Conservation (phyloP, 1,140 invertebrate genomes). For the Ostrea edulis region DNA sequence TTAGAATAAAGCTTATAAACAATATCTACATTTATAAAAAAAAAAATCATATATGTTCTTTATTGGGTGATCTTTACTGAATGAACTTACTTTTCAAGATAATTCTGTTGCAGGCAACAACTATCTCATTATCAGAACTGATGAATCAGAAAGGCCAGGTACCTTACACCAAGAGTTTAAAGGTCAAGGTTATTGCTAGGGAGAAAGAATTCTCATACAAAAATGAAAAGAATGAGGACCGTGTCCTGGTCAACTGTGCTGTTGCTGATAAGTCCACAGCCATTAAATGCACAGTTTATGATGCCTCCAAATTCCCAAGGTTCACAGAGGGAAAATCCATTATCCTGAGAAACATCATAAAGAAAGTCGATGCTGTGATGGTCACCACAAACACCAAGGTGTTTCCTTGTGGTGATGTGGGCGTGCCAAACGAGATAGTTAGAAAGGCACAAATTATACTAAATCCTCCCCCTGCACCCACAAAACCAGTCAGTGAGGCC, state of each 20-base stretch:
- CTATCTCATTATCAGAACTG: neutral
- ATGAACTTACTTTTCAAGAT: neutral
- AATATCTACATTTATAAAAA: no score
- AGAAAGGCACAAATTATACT: neutral
- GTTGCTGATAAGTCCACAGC: conserved; percentile 10
- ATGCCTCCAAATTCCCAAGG: conserved; percentile 1
- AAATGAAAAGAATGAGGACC: neutral
- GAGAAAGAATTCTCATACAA: neutral
- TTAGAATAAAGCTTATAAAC: no score
- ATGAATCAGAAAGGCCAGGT: neutral
- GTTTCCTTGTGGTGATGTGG: neutral
- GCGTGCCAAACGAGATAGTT: neutral
- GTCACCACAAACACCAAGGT: no score
- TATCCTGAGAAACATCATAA: no score
- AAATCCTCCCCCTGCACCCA: conserved; percentile 14
- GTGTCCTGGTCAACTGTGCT: neutral
- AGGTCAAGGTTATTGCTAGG: neutral
- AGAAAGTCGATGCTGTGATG: no score
- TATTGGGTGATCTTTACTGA: neutral
- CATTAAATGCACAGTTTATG: neutral
- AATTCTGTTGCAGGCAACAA: no score
- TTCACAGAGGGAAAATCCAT: no score
- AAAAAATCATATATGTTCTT: neutral
- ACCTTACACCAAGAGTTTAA: conserved; percentile 21
- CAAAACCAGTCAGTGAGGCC: neutral